Base-by-base conservation (phyloP, 2,888 invertebrate genomes). In the Cryptosula pallasiana region DNA sequence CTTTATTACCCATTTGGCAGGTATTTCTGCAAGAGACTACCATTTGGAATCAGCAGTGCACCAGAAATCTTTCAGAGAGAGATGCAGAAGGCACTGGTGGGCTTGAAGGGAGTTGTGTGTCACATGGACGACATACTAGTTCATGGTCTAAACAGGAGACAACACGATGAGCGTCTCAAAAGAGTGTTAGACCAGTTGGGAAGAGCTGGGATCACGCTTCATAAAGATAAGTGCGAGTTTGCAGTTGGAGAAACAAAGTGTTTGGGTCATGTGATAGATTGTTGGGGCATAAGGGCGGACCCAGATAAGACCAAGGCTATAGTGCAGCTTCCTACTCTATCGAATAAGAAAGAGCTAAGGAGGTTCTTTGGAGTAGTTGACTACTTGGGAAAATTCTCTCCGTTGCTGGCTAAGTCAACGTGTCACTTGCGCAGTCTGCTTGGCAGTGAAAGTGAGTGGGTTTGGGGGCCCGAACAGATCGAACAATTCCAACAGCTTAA, bases 61-160 rank as follows among this genome's bases (percentile, higher is more conserved):
- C 82, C 83, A 0, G 86, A 85, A 77, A 76, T 81, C 16, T 85
- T 83, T 73, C 82, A 85, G 76, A 83, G 84, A 78, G 78, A 78
- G 1, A 73, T 86, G 73, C 82, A 82, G 72, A 75, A 77, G 74
- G 77, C 83, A 20, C 55, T 85, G 3, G 34, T 71, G 34, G 75
- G 75, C 5, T 81, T 80, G 34, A 77, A 81, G 45, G 82, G 82
- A 0, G 77, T 76, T 5, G 71, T 81, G 25, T 80, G 78, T 69
- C 79, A 77, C 71, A 80, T 79, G 58, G 83, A 82, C 75, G 82
- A 83, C 75, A 80, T 84, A 57, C 69, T 80, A 9, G 73, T 83
- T 20, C 77, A 71, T 76, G 81, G 76, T 3, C 74, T 35, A 1
- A 23, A 72, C 9, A 29, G 45, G 71, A 5, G 75, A 69, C 76